These are phyloP conservation scores for Empis livida DNA, from an alignment of 2,888 invertebrate genomes.

Conservation along the genomic window DNA sequence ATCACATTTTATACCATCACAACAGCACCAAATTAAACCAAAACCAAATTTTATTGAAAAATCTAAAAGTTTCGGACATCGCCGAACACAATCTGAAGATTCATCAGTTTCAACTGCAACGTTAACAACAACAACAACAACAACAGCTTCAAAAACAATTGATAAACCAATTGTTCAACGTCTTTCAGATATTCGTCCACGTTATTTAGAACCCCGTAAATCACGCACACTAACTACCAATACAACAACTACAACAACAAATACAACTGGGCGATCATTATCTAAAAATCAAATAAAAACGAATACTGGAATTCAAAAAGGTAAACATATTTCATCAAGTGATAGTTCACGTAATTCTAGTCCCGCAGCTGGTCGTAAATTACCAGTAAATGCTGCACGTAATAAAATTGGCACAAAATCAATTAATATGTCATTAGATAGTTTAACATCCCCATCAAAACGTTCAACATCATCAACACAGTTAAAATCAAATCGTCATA, in stretches of 20 bases:
- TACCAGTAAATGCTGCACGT: conserved; percentile 13
- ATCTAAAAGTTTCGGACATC: conserved; percentile 18
- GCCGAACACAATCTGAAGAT: conserved; percentile 34
- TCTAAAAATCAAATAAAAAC: conserved; percentile 27
- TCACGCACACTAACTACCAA: conserved; percentile 12
- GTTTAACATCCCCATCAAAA: conserved; percentile 27
- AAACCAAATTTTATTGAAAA: conserved; percentile 15
- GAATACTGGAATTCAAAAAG: conserved; percentile 18
- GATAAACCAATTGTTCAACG: conserved; percentile 14
- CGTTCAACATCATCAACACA: conserved; percentile 19
- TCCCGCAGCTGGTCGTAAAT: conserved; percentile 25
- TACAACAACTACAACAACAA: conserved; percentile 4
- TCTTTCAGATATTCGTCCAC: conserved; percentile 38
- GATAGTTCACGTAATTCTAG: conserved; percentile 34
- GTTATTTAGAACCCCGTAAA: conserved; percentile 48
- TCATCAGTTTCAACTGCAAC: conserved; percentile 14
- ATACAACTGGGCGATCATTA: conserved; percentile 18
- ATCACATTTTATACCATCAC: neutral
- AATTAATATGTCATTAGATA: conserved; percentile 33
- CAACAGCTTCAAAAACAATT: conserved; percentile 5
- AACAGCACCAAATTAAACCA: neutral
- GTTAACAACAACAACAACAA: conserved; percentile 5
- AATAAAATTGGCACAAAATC: conserved; percentile 26
- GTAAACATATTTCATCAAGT: conserved; percentile 32
- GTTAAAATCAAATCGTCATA: conserved; percentile 14